phyloP scores from a whole-genome alignment of 92 coral and sea anemone genomes.

The Phenganax stokvisi region DNA sequence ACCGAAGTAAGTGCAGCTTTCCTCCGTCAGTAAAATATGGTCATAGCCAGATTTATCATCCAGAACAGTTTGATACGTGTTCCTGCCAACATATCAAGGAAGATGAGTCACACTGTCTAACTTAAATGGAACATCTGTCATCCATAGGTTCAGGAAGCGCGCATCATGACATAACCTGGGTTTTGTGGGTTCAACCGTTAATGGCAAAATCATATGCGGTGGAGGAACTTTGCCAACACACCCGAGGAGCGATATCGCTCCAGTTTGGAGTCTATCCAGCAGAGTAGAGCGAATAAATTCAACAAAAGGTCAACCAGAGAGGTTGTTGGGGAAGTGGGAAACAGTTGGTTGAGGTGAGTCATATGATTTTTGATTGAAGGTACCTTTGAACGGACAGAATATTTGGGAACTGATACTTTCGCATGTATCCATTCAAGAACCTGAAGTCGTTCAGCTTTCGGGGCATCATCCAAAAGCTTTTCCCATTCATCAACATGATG shows the following conservation, averaged over 20 bases:
- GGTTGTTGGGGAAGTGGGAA: slow-evolving; percentile 9
- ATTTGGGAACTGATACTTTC: neutral
- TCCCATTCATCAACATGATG: slow-evolving; percentile 20
- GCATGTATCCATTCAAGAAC: neutral
- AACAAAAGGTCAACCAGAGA: slow-evolving; percentile 33
- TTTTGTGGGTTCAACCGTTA: slow-evolving; percentile 38
- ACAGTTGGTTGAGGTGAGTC: slow-evolving; percentile 14
- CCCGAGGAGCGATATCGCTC: slow-evolving; percentile 25
- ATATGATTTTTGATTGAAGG: neutral
- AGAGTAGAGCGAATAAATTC: slow-evolving; percentile 23
- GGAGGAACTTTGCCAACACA: slow-evolving; percentile 11
- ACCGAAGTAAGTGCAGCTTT: slow-evolving; percentile 35
- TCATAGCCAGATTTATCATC: slow-evolving; percentile 49
- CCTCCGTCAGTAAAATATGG: slow-evolving; percentile 37
- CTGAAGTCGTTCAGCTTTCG: neutral
- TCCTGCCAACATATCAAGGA: slow-evolving; percentile 36
- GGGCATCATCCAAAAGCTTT: neutral
- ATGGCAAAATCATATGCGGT: slow-evolving; percentile 19
- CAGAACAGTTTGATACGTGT: slow-evolving; percentile 36
- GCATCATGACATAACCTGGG: slow-evolving; percentile 45
- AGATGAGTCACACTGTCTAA: slow-evolving; percentile 30
- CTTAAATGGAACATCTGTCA: slow-evolving; percentile 28
- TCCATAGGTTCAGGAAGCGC: slow-evolving; percentile 46
- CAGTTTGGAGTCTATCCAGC: neutral
- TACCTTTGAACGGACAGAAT: slow-evolving; percentile 2